Evolutionary conservation across 37 sponge, comb jelly and placozoan species (phyloP).

Genomic region (Agelas oroides): DNA sequence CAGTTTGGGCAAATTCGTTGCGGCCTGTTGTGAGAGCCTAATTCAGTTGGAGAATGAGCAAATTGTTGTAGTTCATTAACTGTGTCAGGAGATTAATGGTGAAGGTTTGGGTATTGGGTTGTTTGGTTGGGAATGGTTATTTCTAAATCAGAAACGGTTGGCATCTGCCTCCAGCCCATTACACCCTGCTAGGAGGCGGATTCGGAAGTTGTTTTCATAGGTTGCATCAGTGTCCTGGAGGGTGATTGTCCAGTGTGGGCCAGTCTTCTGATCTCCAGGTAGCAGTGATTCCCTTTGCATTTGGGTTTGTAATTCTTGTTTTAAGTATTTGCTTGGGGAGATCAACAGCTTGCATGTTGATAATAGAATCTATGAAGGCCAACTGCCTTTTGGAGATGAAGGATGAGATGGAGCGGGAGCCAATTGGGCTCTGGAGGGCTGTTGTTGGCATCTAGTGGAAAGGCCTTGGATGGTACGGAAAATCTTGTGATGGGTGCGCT

Average conservation of each 20-base stretch:
- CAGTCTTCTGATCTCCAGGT: background rate
- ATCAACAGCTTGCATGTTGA: background rate
- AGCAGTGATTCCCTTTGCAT: no score
- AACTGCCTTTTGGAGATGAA: no score
- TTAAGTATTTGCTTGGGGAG: background rate
- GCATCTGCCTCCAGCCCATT: constrained; percentile 19
- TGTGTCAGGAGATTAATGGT: no score
- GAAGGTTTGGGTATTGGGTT: no score
- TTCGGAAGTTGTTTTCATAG: background rate
- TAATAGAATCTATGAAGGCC: background rate
- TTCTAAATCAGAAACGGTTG: no score
- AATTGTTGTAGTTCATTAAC: background rate
- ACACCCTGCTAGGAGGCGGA: constrained; percentile 12
- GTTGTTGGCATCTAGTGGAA: background rate
- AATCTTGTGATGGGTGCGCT: background rate
- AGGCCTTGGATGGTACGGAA: background rate
- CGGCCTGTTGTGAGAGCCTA: background rate
- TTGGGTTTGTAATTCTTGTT: background rate
- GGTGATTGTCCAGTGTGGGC: constrained; percentile 1
- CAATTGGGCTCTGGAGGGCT: background rate
- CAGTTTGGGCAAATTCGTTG: no score
- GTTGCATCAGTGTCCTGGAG: background rate
- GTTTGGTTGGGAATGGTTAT: no score
- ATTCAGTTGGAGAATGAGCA: background rate
- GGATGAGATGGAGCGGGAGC: background rate